Evolutionary conservation across 2,888 invertebrate genomes (phyloP), one percentile per base, ranked within the genome.

Genomic region (Tinea pellionella): DNA sequence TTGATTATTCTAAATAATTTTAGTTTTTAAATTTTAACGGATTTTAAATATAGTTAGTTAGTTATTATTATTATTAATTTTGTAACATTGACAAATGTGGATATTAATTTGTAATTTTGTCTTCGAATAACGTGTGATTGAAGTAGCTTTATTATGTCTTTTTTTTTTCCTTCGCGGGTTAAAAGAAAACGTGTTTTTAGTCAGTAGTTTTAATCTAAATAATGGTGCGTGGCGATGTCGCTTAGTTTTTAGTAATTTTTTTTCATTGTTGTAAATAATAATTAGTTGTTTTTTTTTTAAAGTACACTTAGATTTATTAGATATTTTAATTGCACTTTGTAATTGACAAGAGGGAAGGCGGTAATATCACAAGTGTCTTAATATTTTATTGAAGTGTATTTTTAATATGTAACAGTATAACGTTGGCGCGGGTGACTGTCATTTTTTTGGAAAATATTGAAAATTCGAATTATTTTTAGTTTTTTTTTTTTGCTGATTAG

Each of bases 221-320:
- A 47, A 47, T 47, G 47, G 47, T 47, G 47, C 47, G 47, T 47
- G 47, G 47, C 47, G 47, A 16, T 47, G 47, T 47, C 47, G 47
- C 47, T 47, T 47, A 47, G 15, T 4, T n/a, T 15, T 47, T 47
- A 47, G 9, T 12, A 8, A 6, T 2, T 15, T 47, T 47, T 47
- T n/a, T n/a, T n/a, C n/a, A n/a, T n/a, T 4, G 13, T 47, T 47
- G 47, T 47, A 47, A 8, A 47, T 47, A n/a, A n/a, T 12, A 8
- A n/a, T 12, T 41, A 47, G 2, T 8, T 47, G 13, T 47, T 16
- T n/a, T 42, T 7, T 9, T 47, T 47, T 47, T 4, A 47, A 47
- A 47, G 47, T 47, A 16, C 47, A 47, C 15, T 47, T 47, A 47
- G 47, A 47, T 47, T n/a, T 47, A 47, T 41, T 8, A 2, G 41